A percentile compares a stretch with the other conserved stretches of the same genome.
Conservation (phyloP, 2,113 vertebrate genomes). For the Amia ocellicauda region DNA sequence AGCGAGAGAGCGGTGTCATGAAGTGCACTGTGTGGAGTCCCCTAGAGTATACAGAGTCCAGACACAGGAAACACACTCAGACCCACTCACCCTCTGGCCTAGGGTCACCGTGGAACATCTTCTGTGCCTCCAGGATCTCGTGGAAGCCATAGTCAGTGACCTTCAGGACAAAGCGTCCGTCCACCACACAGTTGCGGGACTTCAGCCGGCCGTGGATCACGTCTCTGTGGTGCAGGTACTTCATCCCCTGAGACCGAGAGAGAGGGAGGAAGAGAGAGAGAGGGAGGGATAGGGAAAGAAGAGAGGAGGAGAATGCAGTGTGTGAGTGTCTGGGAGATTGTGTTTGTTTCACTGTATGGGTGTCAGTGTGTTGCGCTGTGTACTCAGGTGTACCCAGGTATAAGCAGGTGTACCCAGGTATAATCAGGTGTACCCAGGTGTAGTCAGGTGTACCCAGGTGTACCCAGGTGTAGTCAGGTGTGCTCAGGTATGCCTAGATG, state of each 20-base stretch:
- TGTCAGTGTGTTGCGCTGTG: too few species aligned
- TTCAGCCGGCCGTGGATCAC: constrained; percentile 85
- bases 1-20: neutral
- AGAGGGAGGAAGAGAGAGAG: neutral
- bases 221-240: constrained; percentile 79
- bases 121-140: constrained; percentile 68
- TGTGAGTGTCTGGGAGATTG: neutral
- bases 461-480: too few species aligned
- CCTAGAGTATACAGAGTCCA: too few species aligned
- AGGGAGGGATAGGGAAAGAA: neutral
- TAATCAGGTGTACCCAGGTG: too few species aligned
- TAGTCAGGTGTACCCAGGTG: too few species aligned
- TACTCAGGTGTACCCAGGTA: too few species aligned
- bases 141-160: constrained; percentile 85
- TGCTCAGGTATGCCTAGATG: too few species aligned
- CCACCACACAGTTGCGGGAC: constrained; percentile 90
- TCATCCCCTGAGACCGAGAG: constrained; percentile 70
- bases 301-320: neutral
- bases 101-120: constrained; percentile 30
- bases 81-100: constrained; percentile 68
- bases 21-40: too few species aligned
- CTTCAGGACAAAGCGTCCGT: constrained; percentile 89
- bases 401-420: too few species aligned
- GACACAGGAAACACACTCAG: neutral
- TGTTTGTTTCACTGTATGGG: neutral